phyloP scores from a whole-genome alignment of 2,888 invertebrate species.

The Falcaria lacertinaria region DNA sequence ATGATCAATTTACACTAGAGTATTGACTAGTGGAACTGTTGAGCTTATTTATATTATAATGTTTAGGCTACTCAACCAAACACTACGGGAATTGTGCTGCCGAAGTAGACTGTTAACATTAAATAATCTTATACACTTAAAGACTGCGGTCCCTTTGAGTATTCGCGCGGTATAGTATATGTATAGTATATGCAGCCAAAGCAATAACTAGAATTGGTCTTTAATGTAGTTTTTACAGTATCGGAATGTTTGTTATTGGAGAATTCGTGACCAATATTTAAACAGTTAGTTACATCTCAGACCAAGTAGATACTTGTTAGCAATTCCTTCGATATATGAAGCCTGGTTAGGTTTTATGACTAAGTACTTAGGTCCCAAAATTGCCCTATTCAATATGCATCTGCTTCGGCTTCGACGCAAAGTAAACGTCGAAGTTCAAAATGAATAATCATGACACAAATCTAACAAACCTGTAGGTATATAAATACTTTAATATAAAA shows the following conservation, averaged over 20 bases:
- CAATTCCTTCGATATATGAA: not conserved
- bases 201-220: slow-evolving; percentile 4
- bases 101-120: slow-evolving; percentile 3
- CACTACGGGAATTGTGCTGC: slow-evolving; percentile 1
- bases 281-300: not conserved
- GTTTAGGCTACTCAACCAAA: slow-evolving; percentile 1
- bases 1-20: slow-evolving; percentile 39
- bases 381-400: not conserved
- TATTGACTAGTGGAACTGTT: slow-evolving; percentile 18
- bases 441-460: slow-evolving; percentile 7
- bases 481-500: slow-evolving; percentile 6
- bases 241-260: too few relatives aligned
- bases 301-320: not conserved
- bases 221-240: slow-evolving; percentile 1
- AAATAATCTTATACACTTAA: not conserved
- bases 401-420: too few relatives aligned
- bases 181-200: slow-evolving; percentile 2
- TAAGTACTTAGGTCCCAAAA: not conserved
- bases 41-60: slow-evolving; percentile 9
- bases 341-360: not conserved
- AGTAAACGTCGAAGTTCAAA: not conserved
- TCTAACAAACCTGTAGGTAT: slow-evolving; percentile 10
- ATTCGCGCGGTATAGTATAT: too few relatives aligned
- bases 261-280: too few relatives aligned
- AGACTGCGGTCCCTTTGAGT: slow-evolving; percentile 1